Conservation (phyloP, 2,888 invertebrate species). For the Linyphia triangularis region DNA sequence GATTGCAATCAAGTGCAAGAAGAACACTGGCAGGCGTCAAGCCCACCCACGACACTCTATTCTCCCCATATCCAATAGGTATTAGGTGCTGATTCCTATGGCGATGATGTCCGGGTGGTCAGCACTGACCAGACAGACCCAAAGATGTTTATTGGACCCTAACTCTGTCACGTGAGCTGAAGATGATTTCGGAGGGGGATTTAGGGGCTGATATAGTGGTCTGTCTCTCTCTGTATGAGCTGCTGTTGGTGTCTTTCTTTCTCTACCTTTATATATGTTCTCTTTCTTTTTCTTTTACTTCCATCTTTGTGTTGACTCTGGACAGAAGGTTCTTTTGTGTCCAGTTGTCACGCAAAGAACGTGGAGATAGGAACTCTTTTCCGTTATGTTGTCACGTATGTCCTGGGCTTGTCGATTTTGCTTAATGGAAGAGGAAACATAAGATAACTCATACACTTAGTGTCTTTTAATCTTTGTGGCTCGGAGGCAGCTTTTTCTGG, state of each 20-base stretch:
- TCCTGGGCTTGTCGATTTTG: conserved; percentile 40
- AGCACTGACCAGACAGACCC: conserved; percentile 1
- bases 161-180: conserved; percentile 51
- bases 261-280: neutral
- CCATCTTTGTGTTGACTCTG: neutral
- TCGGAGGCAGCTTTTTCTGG: too few species aligned
- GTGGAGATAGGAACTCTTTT: conserved; percentile 34
- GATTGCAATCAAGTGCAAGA: conserved; percentile 54
- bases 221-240: conserved; percentile 30
- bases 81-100: conserved; percentile 15
- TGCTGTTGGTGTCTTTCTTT: neutral
- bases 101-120: conserved; percentile 25
- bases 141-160: conserved; percentile 50
- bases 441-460: conserved; percentile 2
- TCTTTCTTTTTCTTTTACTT: too few species aligned
- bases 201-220: conserved; percentile 56
- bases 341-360: conserved; percentile 22
- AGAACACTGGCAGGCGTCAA: neutral
- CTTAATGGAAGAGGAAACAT: conserved; percentile 45
- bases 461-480: conserved; percentile 7
- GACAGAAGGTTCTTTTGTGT: conserved; percentile 54
- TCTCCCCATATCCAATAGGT: conserved; percentile 23
- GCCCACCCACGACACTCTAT: neutral
- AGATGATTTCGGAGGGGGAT: conserved; percentile 52
- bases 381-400: conserved; percentile 57